phyloP scores from a whole-genome alignment of 1,140 invertebrate species.

The Nautilus pompilius region DNA sequence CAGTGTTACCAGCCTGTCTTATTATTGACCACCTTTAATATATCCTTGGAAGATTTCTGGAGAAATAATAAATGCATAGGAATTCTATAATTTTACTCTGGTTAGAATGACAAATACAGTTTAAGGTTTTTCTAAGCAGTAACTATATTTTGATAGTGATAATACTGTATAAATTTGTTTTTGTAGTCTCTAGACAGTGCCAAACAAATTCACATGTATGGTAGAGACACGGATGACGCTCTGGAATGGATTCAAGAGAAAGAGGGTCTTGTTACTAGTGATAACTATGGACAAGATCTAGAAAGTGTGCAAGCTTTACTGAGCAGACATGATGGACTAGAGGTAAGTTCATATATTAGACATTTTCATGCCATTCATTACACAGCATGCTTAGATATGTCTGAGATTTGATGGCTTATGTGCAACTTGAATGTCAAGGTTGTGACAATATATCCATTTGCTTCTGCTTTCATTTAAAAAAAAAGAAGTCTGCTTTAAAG shows the following conservation, averaged over 20 bases:
- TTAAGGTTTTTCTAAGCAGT: slow-evolving; percentile 6
- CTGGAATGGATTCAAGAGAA: slow-evolving; percentile 99
- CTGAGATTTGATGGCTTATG: too few species aligned
- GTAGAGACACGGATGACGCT: slow-evolving; percentile 96
- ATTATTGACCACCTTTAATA: too few species aligned
- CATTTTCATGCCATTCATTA: too few species aligned
- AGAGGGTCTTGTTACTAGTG: slow-evolving; percentile 91
- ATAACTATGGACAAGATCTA: slow-evolving; percentile 94
- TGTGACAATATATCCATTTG: too few species aligned
- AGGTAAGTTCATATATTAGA: too few species aligned
- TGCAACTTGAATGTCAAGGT: too few species aligned
- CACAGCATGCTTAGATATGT: too few species aligned
- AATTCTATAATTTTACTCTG: neutral
- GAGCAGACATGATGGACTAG: slow-evolving; percentile 95
- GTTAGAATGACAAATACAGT: neutral
- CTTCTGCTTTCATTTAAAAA: too few species aligned
- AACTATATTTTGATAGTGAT: slow-evolving; percentile 2
- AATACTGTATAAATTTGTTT: slow-evolving; percentile 6
- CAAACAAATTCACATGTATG: slow-evolving; percentile 94
- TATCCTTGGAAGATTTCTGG: too few species aligned
- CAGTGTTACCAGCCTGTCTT: too few species aligned
- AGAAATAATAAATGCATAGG: neutral
- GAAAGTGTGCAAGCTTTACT: slow-evolving; percentile 95
- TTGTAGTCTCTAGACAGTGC: slow-evolving; percentile 83
- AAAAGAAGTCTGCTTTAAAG: too few species aligned